phyloP scores from a whole-genome alignment of 2,113 vertebrate species.

The Psammodynastes pulverulentus region DNA sequence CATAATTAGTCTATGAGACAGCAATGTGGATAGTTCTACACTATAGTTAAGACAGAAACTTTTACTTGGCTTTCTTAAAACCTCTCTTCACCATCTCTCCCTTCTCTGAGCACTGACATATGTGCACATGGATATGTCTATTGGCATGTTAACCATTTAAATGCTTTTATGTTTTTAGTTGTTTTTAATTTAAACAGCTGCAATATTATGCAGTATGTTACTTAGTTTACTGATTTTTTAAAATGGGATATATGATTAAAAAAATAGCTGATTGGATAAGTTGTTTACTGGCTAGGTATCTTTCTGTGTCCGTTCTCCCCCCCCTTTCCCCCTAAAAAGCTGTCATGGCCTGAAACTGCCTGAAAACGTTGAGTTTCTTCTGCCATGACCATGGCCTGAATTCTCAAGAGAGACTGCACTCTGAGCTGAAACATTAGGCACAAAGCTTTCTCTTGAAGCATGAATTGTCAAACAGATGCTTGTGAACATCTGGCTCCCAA shows the following conservation, averaged over 20 bases:
- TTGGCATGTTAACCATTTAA: not conserved
- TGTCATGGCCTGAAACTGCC: not conserved
- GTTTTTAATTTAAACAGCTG: not conserved
- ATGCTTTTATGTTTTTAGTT: not conserved
- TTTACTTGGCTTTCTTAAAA: not conserved
- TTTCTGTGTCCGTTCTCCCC: not conserved
- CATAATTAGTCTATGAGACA: not conserved
- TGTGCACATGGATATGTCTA: not conserved
- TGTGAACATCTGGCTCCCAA: slow-evolving; percentile 1
- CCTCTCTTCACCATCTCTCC: not conserved
- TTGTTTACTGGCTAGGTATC: not conserved
- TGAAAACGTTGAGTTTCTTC: not conserved
- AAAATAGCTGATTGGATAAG: not conserved
- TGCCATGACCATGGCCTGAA: not conserved
- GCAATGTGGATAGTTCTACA: not conserved
- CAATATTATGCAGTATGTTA: not conserved
- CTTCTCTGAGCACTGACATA: not conserved
- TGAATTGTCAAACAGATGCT: not conserved
- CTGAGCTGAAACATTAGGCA: not conserved
- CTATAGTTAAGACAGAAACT: not conserved
- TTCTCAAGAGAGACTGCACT: not conserved
- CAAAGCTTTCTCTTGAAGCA: not conserved
- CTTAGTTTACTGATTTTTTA: not conserved
- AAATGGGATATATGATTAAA: not conserved
- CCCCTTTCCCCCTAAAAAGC: not conserved